These are phyloP conservation scores for Epirrhoe tristata DNA, from an alignment of 2,888 invertebrate species.

Conservation along the genomic window DNA sequence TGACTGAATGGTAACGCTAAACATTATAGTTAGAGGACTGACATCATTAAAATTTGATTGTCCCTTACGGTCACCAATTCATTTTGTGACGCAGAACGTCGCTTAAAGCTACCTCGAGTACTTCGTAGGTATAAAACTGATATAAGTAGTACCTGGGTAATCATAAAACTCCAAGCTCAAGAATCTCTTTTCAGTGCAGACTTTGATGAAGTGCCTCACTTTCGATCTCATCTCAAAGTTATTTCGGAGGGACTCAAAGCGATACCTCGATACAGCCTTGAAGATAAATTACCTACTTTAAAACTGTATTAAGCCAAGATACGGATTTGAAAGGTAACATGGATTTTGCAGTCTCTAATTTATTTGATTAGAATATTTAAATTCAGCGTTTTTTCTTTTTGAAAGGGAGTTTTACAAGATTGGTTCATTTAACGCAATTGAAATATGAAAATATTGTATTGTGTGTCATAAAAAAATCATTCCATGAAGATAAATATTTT, in stretches of 20 bases:
- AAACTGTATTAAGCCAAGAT: background rate
- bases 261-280: constrained; percentile 15
- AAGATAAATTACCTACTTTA: constrained; percentile 1
- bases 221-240: constrained; percentile 22
- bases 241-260: constrained; percentile 11
- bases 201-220: constrained; percentile 14
- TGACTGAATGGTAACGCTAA: too few species aligned
- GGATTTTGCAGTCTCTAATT: background rate
- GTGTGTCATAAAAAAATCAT: too few species aligned
- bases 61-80: too few species aligned
- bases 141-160: too few species aligned
- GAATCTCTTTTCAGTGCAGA: constrained; percentile 2
- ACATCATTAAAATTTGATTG: too few species aligned
- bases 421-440: too few species aligned
- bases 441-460: too few species aligned
- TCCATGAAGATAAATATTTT: too few species aligned
- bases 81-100: too few species aligned
- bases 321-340: background rate
- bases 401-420: background rate
- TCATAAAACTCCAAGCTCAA: background rate
- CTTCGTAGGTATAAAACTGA: too few species aligned
- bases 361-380: background rate
- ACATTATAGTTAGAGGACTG: too few species aligned
- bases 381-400: background rate
- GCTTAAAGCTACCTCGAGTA: too few species aligned